Evolutionary conservation across 2,113 vertebrate genomes (phyloP), one percentile per base, ranked within the genome.

Genomic region (Eulemur rufifrons): DNA sequence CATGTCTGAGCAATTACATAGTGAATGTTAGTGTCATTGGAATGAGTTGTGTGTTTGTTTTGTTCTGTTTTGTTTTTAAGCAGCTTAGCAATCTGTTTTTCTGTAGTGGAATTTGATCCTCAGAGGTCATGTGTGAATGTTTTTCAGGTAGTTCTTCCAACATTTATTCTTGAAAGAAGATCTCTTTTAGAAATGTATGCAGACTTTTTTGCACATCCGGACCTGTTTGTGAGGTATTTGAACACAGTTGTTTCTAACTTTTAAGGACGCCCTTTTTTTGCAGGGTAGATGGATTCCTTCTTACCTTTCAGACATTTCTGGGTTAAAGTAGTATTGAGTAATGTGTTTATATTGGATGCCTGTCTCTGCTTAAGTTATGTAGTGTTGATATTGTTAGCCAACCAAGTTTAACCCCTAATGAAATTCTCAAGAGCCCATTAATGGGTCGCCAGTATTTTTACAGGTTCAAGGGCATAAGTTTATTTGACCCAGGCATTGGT

Each of bases 101-200:
- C 66, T 61, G 23, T 64, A 42, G 15, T 47, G 21, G 21, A 89
- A 68, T 92, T 74, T 52, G 39, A 73, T 92, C 54, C 39, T 97
- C 50, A 92, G 39, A 32, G 56, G 17, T 76, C 61, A 89, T 80
- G 73, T 76, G 27, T 97, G 25, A 95, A 20, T 98, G 95, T 98
- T 77, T 68, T 59, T 63, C 98, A 99, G 99, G 99, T 99, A 93
- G 99, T 99, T 93, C 99, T 99, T 95, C 99, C 99, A 91, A 99
- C 99, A 1, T 99, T 99, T 97, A 99, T 99, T 98, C 98, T 99
- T 95, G 99, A 99, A 98, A 99, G 99, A 97, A 99, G 99, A 96
- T 99, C 99, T 18, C 98, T 99, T 97, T 97, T 99, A 98, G 99
- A 99, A 99, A 99, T 99, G 99, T 99, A 99, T 83, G 99, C 99